Evolutionary conservation across 2,888 invertebrate genomes (phyloP), one percentile per base, ranked within the genome.

Genomic region (Brassicogethes aeneus): DNA sequence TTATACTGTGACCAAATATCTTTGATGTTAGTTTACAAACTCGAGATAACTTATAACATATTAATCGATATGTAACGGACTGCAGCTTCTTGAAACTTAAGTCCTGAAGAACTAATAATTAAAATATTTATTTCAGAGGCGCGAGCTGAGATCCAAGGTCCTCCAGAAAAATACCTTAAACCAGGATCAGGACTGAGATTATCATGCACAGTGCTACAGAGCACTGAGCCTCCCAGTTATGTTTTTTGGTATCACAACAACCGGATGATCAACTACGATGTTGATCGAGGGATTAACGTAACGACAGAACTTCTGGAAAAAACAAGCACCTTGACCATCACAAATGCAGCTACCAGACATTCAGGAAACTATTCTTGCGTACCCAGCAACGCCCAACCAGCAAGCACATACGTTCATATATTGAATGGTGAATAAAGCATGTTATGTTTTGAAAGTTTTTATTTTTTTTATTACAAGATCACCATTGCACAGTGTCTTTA

Each of bases 251-350:
- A 87, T 65, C 85, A 88, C 71, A 89, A 90, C 70, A 84, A 85
- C 62, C 80, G 88, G 51, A 90, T 91, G 90, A 89, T 91, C 65
- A 91, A 91, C 75, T 91, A 88, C 69, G 90, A 91, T 70, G 76
- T 76, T 33, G 89, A 89, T 61, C 79, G 84, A 44, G 89, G 88
- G 41, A 83, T 90, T 61, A 89, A 88, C 66, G 90, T 91, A 40
- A 88, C 86, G 44, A 87, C 87, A 3, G 87, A 89, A 56, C 71
- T 82, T 29, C 73, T 74, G 40, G 79, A 79, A 61, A 77, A 85
- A 55, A 75, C 77, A 37, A 84, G 84, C 42, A 80, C 79, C 59
- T 71, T 85, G 23, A 72, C 73, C 41, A 72, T 76, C 43, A 70
- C 71, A 3, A 70, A 65, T 46, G 72, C 74, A 36, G 77, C 81